phyloP scores from a whole-genome alignment of 2,113 vertebrate genomes.

The Boulengerochromis microlepis region DNA sequence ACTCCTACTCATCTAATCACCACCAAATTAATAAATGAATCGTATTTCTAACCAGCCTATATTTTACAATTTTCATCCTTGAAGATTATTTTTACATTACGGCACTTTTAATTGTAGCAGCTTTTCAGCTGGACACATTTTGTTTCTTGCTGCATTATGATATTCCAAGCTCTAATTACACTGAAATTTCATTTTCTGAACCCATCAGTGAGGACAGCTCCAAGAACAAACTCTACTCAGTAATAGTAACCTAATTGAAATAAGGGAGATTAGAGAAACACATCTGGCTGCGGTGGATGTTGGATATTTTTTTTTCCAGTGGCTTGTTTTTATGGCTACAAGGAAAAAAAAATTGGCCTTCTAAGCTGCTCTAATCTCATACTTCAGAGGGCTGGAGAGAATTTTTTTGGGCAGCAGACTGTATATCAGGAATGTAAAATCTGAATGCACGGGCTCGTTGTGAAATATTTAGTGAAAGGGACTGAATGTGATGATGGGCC shows the following conservation, averaged over 20 bases:
- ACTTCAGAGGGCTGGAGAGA: neutral
- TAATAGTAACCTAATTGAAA: neutral
- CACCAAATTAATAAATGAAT: slow-evolving; percentile 39
- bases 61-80: slow-evolving; percentile 31
- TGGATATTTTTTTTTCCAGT: neutral
- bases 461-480: slow-evolving; percentile 2
- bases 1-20: slow-evolving; percentile 45
- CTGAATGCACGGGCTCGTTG: neutral
- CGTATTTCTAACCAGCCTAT: slow-evolving; percentile 42
- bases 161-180: neutral
- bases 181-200: neutral
- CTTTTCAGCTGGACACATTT: neutral
- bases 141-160: neutral
- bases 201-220: neutral
- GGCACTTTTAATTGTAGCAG: neutral
- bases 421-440: neutral
- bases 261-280: neutral
- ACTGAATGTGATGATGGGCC: neutral
- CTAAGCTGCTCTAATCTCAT: neutral
- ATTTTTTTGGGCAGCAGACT: neutral
- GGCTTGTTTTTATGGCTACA: neutral
- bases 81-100: slow-evolving; percentile 2
- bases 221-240: neutral
- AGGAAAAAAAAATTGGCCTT: neutral
- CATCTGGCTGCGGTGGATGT: neutral